Base-by-base conservation (phyloP, 2,113 vertebrate genomes). In the Syngnathus typhle region DNA sequence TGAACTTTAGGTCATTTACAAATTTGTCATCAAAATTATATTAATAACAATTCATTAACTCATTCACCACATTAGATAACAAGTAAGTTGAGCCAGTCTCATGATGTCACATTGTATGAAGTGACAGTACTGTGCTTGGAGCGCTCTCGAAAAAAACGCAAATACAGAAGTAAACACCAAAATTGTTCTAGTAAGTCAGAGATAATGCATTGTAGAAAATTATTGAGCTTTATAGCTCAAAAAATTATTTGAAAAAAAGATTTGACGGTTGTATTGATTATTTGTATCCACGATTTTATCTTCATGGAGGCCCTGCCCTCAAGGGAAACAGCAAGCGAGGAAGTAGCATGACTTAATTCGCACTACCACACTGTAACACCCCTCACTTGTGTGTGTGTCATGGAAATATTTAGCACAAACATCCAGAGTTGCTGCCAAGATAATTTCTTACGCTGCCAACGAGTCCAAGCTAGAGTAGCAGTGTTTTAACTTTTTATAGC, bases 331-430 rank as follows among this genome's bases (percentile, higher is more conserved):
- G 54, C 61, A 68, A 70, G 65, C 54, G 64, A 79, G 84, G 77
- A 81, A 69, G 64, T 69, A 73, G 67, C 51, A 71, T 76, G 36
- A 73, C 68, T 47, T 81, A 39, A 82, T 80, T 62, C 51, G 47
- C 43, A 41, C 32, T 64, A 64, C 21, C 38, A 55, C 63, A 63
- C 16, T 61, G 18, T 52, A 52, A 52, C 19, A 16, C 46, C 15
- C 6, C 15, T 44, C 60, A 63, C 73, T 68, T 77, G 68, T 73
- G 51, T 58, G 7, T 72, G 62, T 75, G 41, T 76, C 68, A 73
- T 76, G 68, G 67, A 75, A 84, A 78, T 32, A 36, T 36, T 2
- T 11, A n/a, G 19, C 49, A 10, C 49, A 52, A 47, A 21, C 19
- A 21, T 76, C 83, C 80, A 70, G 41, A 2, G 4, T 52, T 74